Evolutionary conservation across 2,797 vertebrate genomes (phyloP).

Genomic region (Helostoma temminkii): DNA sequence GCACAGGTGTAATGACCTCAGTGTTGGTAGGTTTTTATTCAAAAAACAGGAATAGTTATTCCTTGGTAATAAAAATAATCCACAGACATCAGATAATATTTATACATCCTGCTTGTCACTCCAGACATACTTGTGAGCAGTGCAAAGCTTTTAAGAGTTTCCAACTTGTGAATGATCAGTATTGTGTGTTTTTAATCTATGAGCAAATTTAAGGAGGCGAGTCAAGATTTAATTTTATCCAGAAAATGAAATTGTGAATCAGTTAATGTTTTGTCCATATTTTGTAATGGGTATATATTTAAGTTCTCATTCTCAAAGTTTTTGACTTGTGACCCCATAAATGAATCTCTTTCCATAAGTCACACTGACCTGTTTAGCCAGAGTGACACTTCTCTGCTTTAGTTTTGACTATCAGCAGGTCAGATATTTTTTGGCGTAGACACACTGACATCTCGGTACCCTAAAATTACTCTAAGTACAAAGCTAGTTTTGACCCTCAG

Average conservation of each 20-base stretch:
- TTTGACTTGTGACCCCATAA: neutral
- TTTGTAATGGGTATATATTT: neutral
- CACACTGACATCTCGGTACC: neutral
- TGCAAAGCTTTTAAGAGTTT: too few relatives aligned
- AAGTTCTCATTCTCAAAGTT: neutral
- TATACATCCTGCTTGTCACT: neutral
- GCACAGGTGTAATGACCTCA: neutral
- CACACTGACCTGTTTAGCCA: too few relatives aligned
- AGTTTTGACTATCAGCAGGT: too few relatives aligned
- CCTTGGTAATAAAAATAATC: neutral
- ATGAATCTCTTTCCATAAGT: too few relatives aligned
- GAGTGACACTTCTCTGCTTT: too few relatives aligned
- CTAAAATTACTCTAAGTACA: neutral
- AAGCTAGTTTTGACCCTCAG: conserved; percentile 8
- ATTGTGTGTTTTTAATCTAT: conserved; percentile 1
- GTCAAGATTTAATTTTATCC: neutral
- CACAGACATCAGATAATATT: neutral
- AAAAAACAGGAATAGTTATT: neutral
- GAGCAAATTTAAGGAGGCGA: neutral
- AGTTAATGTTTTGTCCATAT: neutral
- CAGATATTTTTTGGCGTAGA: too few relatives aligned
- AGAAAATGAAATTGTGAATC: neutral
- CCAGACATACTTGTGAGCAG: too few relatives aligned
- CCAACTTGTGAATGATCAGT: too few relatives aligned
- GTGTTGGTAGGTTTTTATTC: neutral